Evolutionary conservation across 2,888 invertebrate species (phyloP).

Genomic region (Apodemia hepburni): DNA sequence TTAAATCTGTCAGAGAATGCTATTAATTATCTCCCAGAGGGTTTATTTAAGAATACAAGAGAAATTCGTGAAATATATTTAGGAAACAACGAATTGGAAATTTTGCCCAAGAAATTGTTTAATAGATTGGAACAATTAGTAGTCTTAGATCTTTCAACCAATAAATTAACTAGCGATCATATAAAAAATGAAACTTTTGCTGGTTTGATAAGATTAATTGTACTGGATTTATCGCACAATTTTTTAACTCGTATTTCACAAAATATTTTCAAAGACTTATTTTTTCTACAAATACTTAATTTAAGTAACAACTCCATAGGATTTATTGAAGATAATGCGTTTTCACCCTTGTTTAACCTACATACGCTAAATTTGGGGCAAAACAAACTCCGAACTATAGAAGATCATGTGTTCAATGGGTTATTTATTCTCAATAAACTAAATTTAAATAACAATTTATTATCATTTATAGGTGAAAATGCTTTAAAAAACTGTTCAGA

Average conservation of each 20-base stretch:
- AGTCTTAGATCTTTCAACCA: conserved; percentile 91
- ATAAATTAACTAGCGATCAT: conserved; percentile 91
- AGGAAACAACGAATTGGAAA: conserved; percentile 92
- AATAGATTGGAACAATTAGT: conserved; percentile 92
- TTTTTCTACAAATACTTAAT: conserved; percentile 92
- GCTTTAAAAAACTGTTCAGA: conserved; percentile 94
- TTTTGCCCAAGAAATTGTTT: conserved; percentile 91
- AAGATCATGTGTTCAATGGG: conserved; percentile 90
- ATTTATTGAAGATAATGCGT: conserved; percentile 91
- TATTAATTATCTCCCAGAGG: conserved; percentile 89
- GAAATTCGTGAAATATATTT: conserved; percentile 92
- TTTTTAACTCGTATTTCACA: conserved; percentile 88
- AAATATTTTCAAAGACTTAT: conserved; percentile 91
- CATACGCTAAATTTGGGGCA: conserved; percentile 94
- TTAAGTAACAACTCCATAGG: conserved; percentile 92
- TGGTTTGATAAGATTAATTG: conserved; percentile 91
- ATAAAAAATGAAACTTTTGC: conserved; percentile 93
- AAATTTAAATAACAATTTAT: conserved; percentile 90
- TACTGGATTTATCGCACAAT: conserved; percentile 93
- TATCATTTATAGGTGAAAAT: conserved; percentile 87
- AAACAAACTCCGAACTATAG: conserved; percentile 89
- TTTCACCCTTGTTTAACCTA: conserved; percentile 92
- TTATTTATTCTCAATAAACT: conserved; percentile 91
- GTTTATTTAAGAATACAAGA: conserved; percentile 88
- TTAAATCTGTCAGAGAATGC: conserved; percentile 93